These are phyloP conservation scores for Penaeus vannamei DNA, from an alignment of 1,140 invertebrate genomes.

Conservation along the genomic window DNA sequence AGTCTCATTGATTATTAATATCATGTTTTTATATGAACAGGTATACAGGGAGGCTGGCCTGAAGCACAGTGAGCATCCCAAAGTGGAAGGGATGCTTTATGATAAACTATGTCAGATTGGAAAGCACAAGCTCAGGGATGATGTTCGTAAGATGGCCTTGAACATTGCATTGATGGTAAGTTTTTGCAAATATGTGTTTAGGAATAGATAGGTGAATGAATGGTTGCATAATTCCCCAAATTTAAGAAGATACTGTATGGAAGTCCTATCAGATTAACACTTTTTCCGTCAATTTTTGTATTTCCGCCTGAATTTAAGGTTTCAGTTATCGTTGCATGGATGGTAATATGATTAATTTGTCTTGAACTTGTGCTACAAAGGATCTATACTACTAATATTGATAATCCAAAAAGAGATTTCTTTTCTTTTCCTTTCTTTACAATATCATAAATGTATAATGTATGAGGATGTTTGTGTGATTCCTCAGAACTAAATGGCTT, in stretches of 20 bases:
- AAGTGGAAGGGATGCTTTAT: constrained; percentile 64
- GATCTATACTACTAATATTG: no score
- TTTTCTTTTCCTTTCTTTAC: no score
- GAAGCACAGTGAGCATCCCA: constrained; percentile 62
- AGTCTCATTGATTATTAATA: not conserved
- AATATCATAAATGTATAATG: no score
- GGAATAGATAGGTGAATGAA: not conserved
- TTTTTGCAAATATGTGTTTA: not conserved
- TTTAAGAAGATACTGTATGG: not conserved
- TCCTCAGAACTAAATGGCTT: no score
- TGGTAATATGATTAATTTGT: no score
- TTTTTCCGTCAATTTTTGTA: no score
- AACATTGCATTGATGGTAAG: constrained; percentile 58
- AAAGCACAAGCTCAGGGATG: constrained; percentile 64
- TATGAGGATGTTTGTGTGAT: no score
- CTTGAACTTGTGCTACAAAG: no score
- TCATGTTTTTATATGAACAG: constrained; percentile 31
- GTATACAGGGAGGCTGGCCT: constrained; percentile 60
- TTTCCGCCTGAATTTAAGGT: no score
- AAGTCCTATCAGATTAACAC: no score
- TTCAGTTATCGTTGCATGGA: no score
- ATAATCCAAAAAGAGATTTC: no score
- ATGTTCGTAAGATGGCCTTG: constrained; percentile 61
- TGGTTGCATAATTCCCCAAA: not conserved
- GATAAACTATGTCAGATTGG: constrained; percentile 63